Percentiles rank a stretch among this genome's conserved stretches.
Evolutionary conservation across 2,797 vertebrate species (phyloP).

Genomic region (Sphaeramia orbicularis): DNA sequence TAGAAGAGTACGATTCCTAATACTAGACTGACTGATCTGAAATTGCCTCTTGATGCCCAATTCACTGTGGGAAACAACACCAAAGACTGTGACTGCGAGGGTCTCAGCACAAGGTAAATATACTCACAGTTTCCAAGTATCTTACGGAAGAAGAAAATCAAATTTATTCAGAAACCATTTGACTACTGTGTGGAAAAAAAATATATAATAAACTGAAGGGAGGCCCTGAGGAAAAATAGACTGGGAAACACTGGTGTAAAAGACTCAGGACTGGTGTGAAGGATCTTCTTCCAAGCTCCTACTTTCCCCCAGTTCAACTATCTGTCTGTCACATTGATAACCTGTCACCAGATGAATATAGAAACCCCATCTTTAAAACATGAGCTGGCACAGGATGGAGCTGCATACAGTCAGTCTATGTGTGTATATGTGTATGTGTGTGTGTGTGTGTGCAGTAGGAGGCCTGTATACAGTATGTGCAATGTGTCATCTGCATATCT

Average conservation of each 20-base stretch:
- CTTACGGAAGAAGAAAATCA: conserved; percentile 18
- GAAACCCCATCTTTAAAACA: conserved; percentile 78
- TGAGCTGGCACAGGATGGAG: conserved; percentile 57
- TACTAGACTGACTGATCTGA: conserved; percentile 48
- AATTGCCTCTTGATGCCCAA: conserved; percentile 56
- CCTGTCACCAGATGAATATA: conserved; percentile 68
- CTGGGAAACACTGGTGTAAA: conserved; percentile 24
- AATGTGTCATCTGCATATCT: conserved; percentile 56
- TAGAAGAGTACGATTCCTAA: conserved; percentile 20
- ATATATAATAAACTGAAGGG: conserved; percentile 47
- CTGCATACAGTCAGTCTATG: conserved; percentile 16
- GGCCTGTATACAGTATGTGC: conserved; percentile 3
- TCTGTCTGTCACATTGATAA: conserved; percentile 75
- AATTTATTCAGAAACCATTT: conserved; percentile 55
- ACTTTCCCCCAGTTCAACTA: conserved; percentile 63
- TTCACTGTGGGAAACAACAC: conserved; percentile 33
- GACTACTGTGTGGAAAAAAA: conserved; percentile 56
- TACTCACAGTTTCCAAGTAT: conserved; percentile 34
- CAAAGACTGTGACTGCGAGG: conserved; percentile 25
- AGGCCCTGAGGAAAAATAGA: conserved; percentile 41
- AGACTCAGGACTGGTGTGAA: conserved; percentile 44
- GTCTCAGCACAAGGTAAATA: conserved; percentile 54
- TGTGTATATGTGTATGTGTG: conserved; percentile 1
- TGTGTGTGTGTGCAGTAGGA: conserved; percentile 1
- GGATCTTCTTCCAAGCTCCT: conserved; percentile 50